Evolutionary conservation across 1,140 invertebrate species (phyloP).

Genomic region (Gonioctena quinquepunctata): DNA sequence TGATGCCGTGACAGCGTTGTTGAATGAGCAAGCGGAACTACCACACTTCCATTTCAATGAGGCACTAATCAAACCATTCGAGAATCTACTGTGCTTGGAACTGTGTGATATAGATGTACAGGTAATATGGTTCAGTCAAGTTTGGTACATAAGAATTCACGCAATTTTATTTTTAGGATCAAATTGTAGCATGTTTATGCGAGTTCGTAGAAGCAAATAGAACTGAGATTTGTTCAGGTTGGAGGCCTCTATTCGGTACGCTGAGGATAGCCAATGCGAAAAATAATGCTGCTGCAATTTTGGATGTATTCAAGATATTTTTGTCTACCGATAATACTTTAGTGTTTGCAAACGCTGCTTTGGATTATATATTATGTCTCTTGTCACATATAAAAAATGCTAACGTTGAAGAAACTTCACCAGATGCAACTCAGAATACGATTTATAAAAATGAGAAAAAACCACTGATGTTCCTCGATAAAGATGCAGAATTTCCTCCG

Average conservation of each 20-base stretch:
- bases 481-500: constrained; percentile 33
- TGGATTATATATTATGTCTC: constrained; percentile 90
- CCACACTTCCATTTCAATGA: constrained; percentile 96
- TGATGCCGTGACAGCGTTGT: constrained; percentile 83
- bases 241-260: constrained; percentile 90
- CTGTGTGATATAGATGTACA: constrained; percentile 87
- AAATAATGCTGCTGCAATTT: constrained; percentile 72
- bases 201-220: constrained; percentile 93
- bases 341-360: constrained; percentile 90
- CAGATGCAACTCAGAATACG: neutral
- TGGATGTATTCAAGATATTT: constrained; percentile 93
- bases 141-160: neutral
- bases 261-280: constrained; percentile 75
- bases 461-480: constrained; percentile 26
- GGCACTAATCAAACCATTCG: constrained; percentile 91
- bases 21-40: constrained; percentile 87
- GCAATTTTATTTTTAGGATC: constrained; percentile 61
- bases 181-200: constrained; percentile 93
- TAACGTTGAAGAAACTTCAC: constrained; percentile 51
- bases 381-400: constrained; percentile 69
- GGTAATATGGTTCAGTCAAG: constrained; percentile 54
- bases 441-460: constrained; percentile 23
- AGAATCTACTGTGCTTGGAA: constrained; percentile 90
- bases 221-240: constrained; percentile 89
- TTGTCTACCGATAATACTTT: constrained; percentile 88